These are phyloP conservation scores for Myoxocephalus aenaeus DNA, from an alignment of 2,797 vertebrate species.

Conservation along the genomic window DNA sequence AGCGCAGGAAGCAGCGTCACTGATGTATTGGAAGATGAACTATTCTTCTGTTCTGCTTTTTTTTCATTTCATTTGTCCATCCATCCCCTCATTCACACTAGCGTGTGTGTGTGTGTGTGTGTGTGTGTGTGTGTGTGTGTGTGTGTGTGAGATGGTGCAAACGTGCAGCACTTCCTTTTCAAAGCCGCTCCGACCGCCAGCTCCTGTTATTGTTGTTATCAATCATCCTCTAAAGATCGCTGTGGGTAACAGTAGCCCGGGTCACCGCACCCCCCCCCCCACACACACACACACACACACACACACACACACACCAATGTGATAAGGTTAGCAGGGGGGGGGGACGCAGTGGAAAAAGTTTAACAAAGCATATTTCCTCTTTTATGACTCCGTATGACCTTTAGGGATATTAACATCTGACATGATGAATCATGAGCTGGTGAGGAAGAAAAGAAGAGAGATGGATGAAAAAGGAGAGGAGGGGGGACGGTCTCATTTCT, in stretches of 20 bases:
- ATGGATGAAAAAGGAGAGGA: conserved; percentile 11
- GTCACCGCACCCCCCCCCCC: conserved; percentile 34
- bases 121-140: conserved; percentile 7
- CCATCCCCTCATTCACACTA: background rate
- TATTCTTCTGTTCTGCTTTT: background rate
- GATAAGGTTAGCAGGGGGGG: conserved; percentile 69
- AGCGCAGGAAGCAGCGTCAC: background rate
- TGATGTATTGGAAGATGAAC: background rate
- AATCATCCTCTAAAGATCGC: conserved; percentile 73
- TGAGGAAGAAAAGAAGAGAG: conserved; percentile 40
- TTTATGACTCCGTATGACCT: conserved; percentile 80
- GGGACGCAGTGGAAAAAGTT: conserved; percentile 61
- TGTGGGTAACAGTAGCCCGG: conserved; percentile 41
- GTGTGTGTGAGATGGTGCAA: conserved; percentile 37
- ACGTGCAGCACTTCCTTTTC: conserved; percentile 26
- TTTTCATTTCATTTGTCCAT: background rate
- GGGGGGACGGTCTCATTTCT: conserved; percentile 35
- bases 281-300: background rate
- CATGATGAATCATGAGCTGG: conserved; percentile 73
- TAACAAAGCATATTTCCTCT: conserved; percentile 77
- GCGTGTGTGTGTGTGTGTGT: background rate
- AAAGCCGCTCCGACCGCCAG: conserved; percentile 53
- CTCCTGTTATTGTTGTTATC: conserved; percentile 73
- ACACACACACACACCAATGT: conserved; percentile 29
- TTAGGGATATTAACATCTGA: conserved; percentile 81